phyloP scores from a whole-genome alignment of 2,797 vertebrate species.

The Liparis tanakae region DNA sequence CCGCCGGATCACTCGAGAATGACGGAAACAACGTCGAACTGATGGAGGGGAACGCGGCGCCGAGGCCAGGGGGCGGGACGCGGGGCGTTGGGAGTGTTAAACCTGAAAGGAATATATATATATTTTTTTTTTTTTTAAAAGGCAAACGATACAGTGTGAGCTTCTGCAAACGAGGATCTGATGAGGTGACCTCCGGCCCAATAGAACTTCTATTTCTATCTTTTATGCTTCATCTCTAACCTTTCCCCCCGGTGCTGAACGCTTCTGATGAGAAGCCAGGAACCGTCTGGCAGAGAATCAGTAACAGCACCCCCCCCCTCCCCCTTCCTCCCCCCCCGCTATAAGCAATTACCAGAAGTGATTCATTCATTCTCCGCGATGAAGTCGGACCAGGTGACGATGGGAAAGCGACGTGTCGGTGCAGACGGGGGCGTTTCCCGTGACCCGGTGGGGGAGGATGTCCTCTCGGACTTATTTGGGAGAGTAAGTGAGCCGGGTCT shows the following conservation, averaged over 20 bases:
- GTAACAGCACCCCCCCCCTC: constrained; percentile 12
- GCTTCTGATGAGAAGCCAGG: constrained; percentile 36
- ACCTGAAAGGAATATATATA: constrained; percentile 1
- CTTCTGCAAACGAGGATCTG: constrained; percentile 7
- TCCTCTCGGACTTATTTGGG: constrained; percentile 40
- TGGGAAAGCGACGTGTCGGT: constrained; percentile 14
- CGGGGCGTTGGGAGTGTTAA: not conserved
- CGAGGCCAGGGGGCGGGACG: not conserved
- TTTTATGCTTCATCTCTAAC: constrained; percentile 17
- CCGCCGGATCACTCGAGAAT: constrained; percentile 32
- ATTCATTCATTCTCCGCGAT: constrained; percentile 30
- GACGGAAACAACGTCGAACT: constrained; percentile 23
- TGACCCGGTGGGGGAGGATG: constrained; percentile 18
- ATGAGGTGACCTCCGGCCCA: constrained; percentile 15
- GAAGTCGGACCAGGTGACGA: constrained; percentile 30
- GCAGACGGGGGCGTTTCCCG: constrained; percentile 25
- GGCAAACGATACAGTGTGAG: not conserved
- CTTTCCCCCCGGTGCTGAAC: constrained; percentile 32
- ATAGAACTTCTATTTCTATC: not conserved
- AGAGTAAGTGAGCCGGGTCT: constrained; percentile 20
- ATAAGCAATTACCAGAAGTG: constrained; percentile 26
- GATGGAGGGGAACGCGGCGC: constrained; percentile 16
- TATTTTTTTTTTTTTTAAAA: no score
- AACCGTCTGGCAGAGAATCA: constrained; percentile 31
- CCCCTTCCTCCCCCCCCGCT: not conserved